phyloP scores from a whole-genome alignment of 2,113 vertebrate species.

The Sceloporus undulatus region DNA sequence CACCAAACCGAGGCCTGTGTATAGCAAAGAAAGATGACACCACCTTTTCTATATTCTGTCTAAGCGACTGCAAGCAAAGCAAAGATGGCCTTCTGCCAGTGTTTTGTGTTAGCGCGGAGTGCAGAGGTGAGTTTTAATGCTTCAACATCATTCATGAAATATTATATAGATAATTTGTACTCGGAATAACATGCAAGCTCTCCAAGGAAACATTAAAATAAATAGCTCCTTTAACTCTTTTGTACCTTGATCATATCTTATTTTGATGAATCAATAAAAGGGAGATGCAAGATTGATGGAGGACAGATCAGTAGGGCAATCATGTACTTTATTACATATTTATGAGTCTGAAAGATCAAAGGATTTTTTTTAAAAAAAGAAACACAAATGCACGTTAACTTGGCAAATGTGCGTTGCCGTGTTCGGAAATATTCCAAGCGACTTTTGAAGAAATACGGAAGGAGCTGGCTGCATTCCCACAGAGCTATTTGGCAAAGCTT shows the following conservation, averaged over 20 bases:
- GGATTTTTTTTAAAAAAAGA: slow-evolving; percentile 70
- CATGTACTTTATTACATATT: slow-evolving; percentile 84
- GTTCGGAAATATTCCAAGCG: slow-evolving; percentile 82
- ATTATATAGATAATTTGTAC: slow-evolving; percentile 83
- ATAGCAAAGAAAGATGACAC: slow-evolving; percentile 61
- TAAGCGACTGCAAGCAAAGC: slow-evolving; percentile 51
- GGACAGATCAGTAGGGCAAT: slow-evolving; percentile 81
- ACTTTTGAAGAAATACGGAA: slow-evolving; percentile 79
- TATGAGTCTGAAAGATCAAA: slow-evolving; percentile 86
- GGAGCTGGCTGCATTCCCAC: slow-evolving; percentile 79
- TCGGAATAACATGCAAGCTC: slow-evolving; percentile 79
- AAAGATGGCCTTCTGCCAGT: slow-evolving; percentile 77
- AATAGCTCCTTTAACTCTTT: slow-evolving; percentile 86
- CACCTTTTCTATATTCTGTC: slow-evolving; percentile 55
- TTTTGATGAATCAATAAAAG: slow-evolving; percentile 84
- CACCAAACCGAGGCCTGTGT: not conserved
- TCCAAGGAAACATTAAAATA: slow-evolving; percentile 85
- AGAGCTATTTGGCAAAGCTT: slow-evolving; percentile 80
- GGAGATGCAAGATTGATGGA: slow-evolving; percentile 80
- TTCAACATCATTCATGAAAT: slow-evolving; percentile 81
- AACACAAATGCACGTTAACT: slow-evolving; percentile 76
- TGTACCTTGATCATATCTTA: slow-evolving; percentile 83
- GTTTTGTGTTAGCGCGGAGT: slow-evolving; percentile 77
- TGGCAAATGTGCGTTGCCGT: slow-evolving; percentile 81
- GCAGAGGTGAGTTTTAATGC: slow-evolving; percentile 82